Conservation (phyloP, 2,797 vertebrate genomes). For the Zenarchopterus dispar region DNA sequence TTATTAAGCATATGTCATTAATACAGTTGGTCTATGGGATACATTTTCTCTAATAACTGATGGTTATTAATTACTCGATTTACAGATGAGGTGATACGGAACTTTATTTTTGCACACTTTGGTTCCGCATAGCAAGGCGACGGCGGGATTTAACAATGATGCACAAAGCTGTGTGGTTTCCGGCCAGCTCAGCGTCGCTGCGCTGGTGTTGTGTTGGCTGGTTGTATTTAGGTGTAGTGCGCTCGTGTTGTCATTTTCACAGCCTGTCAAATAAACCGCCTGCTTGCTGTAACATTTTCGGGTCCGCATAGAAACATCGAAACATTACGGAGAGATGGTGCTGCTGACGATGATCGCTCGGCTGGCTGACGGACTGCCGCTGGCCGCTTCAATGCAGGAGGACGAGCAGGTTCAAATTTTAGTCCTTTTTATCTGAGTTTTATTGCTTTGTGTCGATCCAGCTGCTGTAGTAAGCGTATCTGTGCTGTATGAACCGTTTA, state of each 20-base stretch:
- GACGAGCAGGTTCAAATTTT: slow-evolving; percentile 89
- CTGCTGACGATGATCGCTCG: slow-evolving; percentile 96
- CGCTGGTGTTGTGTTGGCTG: too few relatives aligned
- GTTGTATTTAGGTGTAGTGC: neutral
- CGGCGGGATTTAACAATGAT: slow-evolving; percentile 41
- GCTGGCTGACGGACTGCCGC: slow-evolving; percentile 93
- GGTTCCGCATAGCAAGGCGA: neutral
- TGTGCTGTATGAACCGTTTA: neutral
- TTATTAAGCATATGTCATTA: too few relatives aligned
- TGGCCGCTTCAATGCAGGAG: slow-evolving; percentile 98
- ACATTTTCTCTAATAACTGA: too few relatives aligned
- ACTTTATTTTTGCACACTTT: slow-evolving; percentile 3
- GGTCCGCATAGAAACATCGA: slow-evolving; percentile 20
- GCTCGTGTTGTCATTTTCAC: slow-evolving; percentile 74
- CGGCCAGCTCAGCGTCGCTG: slow-evolving; percentile 86
- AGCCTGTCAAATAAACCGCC: slow-evolving; percentile 42
- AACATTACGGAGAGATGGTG: slow-evolving; percentile 83
- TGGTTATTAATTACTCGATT: too few relatives aligned
- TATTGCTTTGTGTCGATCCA: slow-evolving; percentile 4
- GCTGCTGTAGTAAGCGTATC: neutral
- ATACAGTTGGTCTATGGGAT: too few relatives aligned
- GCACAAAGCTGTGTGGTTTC: slow-evolving; percentile 68
- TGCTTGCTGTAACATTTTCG: neutral
- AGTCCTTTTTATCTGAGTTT: slow-evolving; percentile 2
- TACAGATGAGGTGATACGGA: slow-evolving; percentile 28